Evolutionary conservation across 2,888 invertebrate species (phyloP), one percentile per base, ranked within the genome.

Genomic region (Nemotelus nigrinus): DNA sequence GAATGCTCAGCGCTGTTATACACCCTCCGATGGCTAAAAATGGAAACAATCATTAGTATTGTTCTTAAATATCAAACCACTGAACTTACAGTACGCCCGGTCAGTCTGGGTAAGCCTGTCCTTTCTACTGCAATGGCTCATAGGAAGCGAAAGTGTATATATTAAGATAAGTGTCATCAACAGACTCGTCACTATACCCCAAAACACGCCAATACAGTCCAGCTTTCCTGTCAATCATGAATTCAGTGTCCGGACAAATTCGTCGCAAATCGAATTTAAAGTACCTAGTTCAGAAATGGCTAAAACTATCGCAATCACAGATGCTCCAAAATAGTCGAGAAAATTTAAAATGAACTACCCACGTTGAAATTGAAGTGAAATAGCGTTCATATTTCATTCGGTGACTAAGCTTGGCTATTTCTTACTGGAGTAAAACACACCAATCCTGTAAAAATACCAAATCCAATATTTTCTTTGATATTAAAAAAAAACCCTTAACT

Each of bases 151-250:
- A 86, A 3, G 93, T 93, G 84, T 94, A 95, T 6, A 93, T 82
- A 82, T 95, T 89, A 72, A 95, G 94, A 0, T 89, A 83, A 3
- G 91, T 87, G 89, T 95, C 91, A 78, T 93, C 88, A 0, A 90
- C 82, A 0, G 96, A 96, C 2, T 93, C 93, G 63, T 94, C 85
- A 6, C 94, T 67, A 0, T 90, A 90, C 96, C 96, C 96, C 81
- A 94, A 94, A 55, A 93, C 81, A 79, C 94, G 90, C 95, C 95
- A 96, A 84, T 94, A 96, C 53, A 91, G 82, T 2, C 92, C 89
- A 0, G 92, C 90, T 84, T 91, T 91, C 48, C 88, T 89, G 41
- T 91, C 91, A 82, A 94, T 86, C 96, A 96, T 96, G 84, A 92
- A 96, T 85, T 95, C 94, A 48, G 94, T 88, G 83, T 96, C 96